These are phyloP conservation scores for Nibea albiflora DNA, from an alignment of 2,113 vertebrate genomes.

Conservation along the genomic window DNA sequence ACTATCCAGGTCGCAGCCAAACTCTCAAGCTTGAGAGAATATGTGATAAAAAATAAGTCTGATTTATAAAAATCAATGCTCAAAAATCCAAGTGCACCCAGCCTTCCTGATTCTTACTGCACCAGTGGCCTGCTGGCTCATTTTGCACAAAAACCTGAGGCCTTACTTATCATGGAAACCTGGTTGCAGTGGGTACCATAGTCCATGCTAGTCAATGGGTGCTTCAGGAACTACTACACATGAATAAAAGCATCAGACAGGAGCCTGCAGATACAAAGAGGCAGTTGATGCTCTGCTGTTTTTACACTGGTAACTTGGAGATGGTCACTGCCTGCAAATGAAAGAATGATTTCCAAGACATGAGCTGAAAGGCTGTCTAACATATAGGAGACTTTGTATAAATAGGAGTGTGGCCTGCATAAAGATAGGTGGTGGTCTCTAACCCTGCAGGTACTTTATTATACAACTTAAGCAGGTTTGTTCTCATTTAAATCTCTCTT, in stretches of 20 bases:
- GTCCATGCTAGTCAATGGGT: background rate
- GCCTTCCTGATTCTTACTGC: background rate
- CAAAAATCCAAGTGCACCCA: background rate
- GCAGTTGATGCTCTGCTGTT: background rate
- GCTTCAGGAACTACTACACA: background rate
- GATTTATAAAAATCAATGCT: background rate
- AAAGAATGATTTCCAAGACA: constrained; percentile 24
- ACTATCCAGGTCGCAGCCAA: background rate
- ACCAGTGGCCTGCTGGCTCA: background rate
- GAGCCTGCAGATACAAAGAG: background rate
- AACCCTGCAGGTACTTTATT: background rate
- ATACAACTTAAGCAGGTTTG: background rate
- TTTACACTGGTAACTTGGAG: background rate
- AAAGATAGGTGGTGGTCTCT: background rate
- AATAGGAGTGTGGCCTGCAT: background rate
- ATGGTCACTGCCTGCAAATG: background rate
- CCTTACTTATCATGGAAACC: background rate
- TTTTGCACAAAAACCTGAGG: background rate
- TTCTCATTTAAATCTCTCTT: background rate
- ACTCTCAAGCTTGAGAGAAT: background rate
- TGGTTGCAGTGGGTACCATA: background rate
- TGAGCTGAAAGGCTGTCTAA: constrained; percentile 9
- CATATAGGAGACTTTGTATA: background rate
- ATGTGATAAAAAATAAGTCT: background rate
- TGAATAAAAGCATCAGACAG: background rate